Evolutionary conservation across 2,113 vertebrate species (phyloP).

Genomic region (Pleuronectes platessa): DNA sequence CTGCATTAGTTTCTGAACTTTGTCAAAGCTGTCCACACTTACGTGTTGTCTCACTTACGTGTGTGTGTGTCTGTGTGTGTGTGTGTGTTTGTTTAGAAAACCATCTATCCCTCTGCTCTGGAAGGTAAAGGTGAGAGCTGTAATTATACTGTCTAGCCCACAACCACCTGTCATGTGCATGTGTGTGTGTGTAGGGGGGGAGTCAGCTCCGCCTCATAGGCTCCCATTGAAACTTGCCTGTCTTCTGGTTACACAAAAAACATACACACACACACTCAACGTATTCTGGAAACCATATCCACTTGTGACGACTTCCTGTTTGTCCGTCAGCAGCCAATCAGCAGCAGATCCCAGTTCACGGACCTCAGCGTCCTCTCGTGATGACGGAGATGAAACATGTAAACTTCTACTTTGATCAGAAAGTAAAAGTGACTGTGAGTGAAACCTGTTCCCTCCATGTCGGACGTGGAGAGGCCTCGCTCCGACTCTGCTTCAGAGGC

Average conservation of each 20-base stretch:
- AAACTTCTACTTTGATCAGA: too few species aligned
- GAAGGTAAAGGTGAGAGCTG: constrained; percentile 51
- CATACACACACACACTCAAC: background rate
- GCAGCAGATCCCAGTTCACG: too few species aligned
- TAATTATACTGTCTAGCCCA: constrained; percentile 71
- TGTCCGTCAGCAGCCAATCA: too few species aligned
- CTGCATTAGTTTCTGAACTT: background rate
- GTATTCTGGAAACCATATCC: background rate
- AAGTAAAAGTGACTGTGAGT: too few species aligned
- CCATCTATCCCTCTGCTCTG: constrained; percentile 22
- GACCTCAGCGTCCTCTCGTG: too few species aligned
- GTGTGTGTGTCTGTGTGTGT: constrained; percentile 13
- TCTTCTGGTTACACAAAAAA: background rate
- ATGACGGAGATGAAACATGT: too few species aligned
- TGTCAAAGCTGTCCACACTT: background rate
- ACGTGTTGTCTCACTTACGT: constrained; percentile 8
- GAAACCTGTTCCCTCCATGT: too few species aligned
- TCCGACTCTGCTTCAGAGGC: background rate
- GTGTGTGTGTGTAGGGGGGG: constrained; percentile 24
- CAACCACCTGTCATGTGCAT: constrained; percentile 54
- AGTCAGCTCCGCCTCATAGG: too few species aligned
- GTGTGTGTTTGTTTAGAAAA: background rate
- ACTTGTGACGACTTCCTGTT: background rate
- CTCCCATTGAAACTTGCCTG: too few species aligned
- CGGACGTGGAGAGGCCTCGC: too few species aligned